Percentiles rank a stretch among this genome's conserved stretches.
These are phyloP conservation scores for Drosophila pseudotalamancana DNA, from an alignment of 2,888 invertebrate species.

Conservation along the genomic window DNA sequence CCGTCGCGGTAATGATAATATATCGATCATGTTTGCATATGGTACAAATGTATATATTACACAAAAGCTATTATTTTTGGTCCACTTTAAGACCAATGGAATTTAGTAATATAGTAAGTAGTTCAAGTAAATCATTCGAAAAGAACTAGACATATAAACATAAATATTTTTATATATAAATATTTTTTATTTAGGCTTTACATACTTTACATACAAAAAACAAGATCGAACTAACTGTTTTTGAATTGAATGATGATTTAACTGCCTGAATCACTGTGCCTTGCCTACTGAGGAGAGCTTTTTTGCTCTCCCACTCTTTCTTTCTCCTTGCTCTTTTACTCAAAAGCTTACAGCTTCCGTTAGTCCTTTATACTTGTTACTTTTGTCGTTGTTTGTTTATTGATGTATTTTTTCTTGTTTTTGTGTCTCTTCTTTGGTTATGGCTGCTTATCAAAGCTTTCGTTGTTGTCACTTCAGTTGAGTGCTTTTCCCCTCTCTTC, in stretches of 20 bases:
- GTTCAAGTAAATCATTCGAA: slow-evolving; percentile 27
- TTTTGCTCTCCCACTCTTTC: neutral
- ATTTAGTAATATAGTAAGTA: slow-evolving; percentile 18
- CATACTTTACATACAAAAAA: slow-evolving; percentile 2
- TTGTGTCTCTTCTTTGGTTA: slow-evolving; percentile 12
- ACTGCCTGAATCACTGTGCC: neutral
- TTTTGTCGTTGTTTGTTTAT: slow-evolving; percentile 39
- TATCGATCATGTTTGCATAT: slow-evolving; percentile 71
- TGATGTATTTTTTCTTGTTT: slow-evolving; percentile 25
- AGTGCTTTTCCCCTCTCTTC: neutral
- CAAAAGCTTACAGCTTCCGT: slow-evolving; percentile 49
- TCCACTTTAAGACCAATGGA: slow-evolving; percentile 3
- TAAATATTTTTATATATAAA: neutral
- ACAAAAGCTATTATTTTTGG: neutral
- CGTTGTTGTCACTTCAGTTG: slow-evolving; percentile 47
- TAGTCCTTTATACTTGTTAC: slow-evolving; percentile 50
- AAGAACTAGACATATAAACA: neutral
- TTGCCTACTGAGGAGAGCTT: no score
- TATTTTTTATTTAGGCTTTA: neutral
- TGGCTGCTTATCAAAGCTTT: slow-evolving; percentile 67
- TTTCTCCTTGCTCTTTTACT: slow-evolving; percentile 22
- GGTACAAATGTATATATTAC: neutral
- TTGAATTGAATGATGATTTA: neutral
- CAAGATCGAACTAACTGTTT: neutral
- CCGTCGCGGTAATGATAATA: slow-evolving; percentile 78